Conservation (phyloP, 2,888 invertebrate species). For the Anticlea derivata region DNA sequence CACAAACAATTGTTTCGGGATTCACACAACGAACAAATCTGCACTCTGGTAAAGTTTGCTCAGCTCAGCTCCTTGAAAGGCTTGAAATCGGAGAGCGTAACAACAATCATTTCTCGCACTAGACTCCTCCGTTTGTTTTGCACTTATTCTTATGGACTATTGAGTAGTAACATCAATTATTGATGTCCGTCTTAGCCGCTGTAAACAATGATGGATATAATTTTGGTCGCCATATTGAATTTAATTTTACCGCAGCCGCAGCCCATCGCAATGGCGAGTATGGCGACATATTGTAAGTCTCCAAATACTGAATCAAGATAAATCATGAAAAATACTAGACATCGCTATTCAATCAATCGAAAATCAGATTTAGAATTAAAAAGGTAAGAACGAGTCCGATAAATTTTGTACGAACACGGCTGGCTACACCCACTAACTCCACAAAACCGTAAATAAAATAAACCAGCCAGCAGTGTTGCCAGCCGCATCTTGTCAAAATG, state of each 20-base stretch:
- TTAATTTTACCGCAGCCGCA: constrained; percentile 30
- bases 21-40: not conserved
- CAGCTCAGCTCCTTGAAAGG: too few relatives aligned
- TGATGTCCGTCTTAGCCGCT: constrained; percentile 31
- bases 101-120: constrained; percentile 8
- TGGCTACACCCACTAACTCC: not conserved
- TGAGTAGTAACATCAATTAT: constrained; percentile 8
- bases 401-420: constrained; percentile 22
- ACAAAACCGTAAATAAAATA: too few relatives aligned
- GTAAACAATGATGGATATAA: constrained; percentile 53
- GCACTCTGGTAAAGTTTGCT: too few relatives aligned
- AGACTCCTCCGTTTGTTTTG: constrained; percentile 6
- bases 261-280: constrained; percentile 28
- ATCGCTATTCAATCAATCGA: constrained; percentile 19
- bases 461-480: too few relatives aligned
- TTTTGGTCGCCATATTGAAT: constrained; percentile 65
- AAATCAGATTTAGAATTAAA: not conserved
- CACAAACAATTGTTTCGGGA: constrained; percentile 4
- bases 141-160: constrained; percentile 4
- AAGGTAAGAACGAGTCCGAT: not conserved
- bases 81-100: not conserved
- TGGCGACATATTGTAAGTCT: not conserved
- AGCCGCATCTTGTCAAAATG: too few relatives aligned
- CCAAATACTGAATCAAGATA: constrained; percentile 23
- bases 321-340: constrained; percentile 16